Evolutionary conservation across 2,797 vertebrate species (phyloP), one percentile per base, ranked within the genome.

Genomic region (Enteromius fasciolatus): DNA sequence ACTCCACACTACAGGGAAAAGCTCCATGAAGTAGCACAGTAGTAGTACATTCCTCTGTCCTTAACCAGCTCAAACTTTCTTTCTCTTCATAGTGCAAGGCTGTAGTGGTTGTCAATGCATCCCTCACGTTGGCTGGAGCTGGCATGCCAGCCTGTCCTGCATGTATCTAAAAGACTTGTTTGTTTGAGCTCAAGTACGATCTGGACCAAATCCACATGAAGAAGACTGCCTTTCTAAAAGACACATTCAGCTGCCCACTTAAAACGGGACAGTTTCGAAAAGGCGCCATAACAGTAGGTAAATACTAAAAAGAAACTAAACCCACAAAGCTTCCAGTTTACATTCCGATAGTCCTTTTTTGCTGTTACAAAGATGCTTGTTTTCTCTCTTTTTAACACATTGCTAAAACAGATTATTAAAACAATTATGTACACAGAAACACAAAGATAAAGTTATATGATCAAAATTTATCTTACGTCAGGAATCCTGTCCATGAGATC

Each of bases 201-300:
- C 74, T 94, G 92, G 90, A 93, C 83, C 66, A 85, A 59, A 81
- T 93, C 91, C 91, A 88, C 86, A 89, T 85, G 78, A 89, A 78
- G 87, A 86, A 89, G 87, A 91, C 91, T 92, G 93, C 92, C 92
- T 94, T 94, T 94, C 90, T 92, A 93, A 94, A 94, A 94, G 92
- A 94, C 93, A 93, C 88, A 90, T 91, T 93, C 87, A 92, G 91
- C 91, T 91, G 92, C 93, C 92, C 91, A 90, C 90, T 93, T 92
- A 91, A 90, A 93, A 93, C 85, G 12, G 91, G 89, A 93, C 92
- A 93, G 89, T 90, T 90, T 90, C 64, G 88, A 90, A 41, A 93
- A 92, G 84, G 83, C 86, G 87, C 80, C 84, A 87, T 90, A 89
- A 89, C 82, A 88, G 85, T 84, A 50, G 87, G 88, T 91, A 88